phyloP scores from a whole-genome alignment of 2,888 invertebrate genomes.

The Heliconius ethilla region DNA sequence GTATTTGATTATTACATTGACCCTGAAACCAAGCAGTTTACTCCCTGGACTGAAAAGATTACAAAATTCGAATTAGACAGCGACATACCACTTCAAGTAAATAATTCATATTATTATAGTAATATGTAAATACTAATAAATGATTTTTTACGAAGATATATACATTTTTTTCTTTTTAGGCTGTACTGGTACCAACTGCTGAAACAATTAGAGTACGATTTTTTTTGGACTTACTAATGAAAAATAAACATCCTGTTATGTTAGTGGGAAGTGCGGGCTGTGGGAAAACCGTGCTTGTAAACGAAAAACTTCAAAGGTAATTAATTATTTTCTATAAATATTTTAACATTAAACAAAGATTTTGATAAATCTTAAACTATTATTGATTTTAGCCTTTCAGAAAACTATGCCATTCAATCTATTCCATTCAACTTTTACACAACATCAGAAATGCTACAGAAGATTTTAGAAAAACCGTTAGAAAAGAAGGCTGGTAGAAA shows the following conservation, averaged over 20 bases:
- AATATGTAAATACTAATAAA: no score
- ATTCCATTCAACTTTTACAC: slow-evolving; percentile 99
- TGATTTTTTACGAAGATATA: no score
- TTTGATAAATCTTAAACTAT: neutral
- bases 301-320: slow-evolving; percentile 85
- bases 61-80: slow-evolving; percentile 95
- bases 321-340: slow-evolving; percentile 51
- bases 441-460: slow-evolving; percentile 95
- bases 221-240: slow-evolving; percentile 94
- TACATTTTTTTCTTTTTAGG: slow-evolving; percentile 75
- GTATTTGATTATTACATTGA: slow-evolving; percentile 98
- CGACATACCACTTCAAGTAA: slow-evolving; percentile 93
- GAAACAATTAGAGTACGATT: slow-evolving; percentile 95
- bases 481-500: slow-evolving; percentile 98
- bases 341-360: neutral
- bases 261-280: slow-evolving; percentile 95
- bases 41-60: slow-evolving; percentile 94
- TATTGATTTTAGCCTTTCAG: slow-evolving; percentile 82
- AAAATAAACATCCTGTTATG: slow-evolving; percentile 95
- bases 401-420: slow-evolving; percentile 93
- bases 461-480: slow-evolving; percentile 95
- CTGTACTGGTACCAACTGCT: slow-evolving; percentile 94
- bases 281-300: slow-evolving; percentile 94
- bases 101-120: slow-evolving; percentile 16
- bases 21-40: slow-evolving; percentile 92